Evolutionary conservation across 2,888 invertebrate genomes (phyloP), one percentile per base, ranked within the genome.

Genomic region (Campopleginae sp.): DNA sequence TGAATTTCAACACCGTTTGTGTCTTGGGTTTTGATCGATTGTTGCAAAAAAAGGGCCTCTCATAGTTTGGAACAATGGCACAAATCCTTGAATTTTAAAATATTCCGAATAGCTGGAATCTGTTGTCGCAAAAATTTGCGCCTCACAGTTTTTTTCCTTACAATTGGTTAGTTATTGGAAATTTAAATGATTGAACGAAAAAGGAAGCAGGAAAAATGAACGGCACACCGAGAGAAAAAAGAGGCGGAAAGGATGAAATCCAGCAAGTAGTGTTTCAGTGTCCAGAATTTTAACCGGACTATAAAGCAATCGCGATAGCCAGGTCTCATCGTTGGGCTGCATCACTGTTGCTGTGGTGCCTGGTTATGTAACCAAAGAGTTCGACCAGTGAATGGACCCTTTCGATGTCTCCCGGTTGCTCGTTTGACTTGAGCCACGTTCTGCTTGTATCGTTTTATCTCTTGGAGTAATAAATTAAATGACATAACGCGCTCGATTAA

Each of bases 261-360:
- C 63, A 74, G 75, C 71, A 70, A 82, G 80, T 82, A 83, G 74
- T 80, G 74, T 83, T 44, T 66, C 66, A 70, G 63, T 86, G 85
- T 86, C 80, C 84, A 80, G 76, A 87, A 85, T 85, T 87, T 87
- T 87, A 78, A 87, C 82, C 82, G 78, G 70, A 82, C 86, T 80
- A 80, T 87, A 87, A 86, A 87, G 79, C 70, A 70, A 51, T 75
- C 80, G 83, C 68, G 61, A 79, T 70, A 61, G 68, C 79, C 68
- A 63, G 75, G 79, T 79, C 70, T 79, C 74, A 79, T 79, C n/a
- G 42, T 51, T 51, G 72, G 27, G 70, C 68, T 71, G 76, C 51
- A 19, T 42, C 42, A 33, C 48, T 78, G 31, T 33, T 66, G 54
- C 58, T 70, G n/a, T 51, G 54, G 27, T 8, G 5, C 19, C 17